Evolutionary conservation across 1,140 invertebrate genomes (phyloP).

Genomic region (Cotesia chilonis): DNA sequence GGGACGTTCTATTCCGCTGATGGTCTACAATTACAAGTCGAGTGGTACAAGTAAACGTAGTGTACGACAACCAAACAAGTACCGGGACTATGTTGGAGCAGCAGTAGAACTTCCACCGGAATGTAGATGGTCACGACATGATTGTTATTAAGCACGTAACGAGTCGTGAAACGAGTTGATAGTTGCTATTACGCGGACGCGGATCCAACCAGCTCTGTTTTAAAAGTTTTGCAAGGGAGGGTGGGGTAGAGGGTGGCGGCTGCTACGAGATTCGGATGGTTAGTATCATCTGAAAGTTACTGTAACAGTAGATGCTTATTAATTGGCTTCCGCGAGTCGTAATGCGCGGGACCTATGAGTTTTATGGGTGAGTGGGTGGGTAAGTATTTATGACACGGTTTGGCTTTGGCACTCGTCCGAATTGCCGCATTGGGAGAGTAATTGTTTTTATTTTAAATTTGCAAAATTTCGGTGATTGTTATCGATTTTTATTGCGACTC

Average conservation of each 20-base stretch:
- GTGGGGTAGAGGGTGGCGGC: no score
- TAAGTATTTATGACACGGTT: not conserved
- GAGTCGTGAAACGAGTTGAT: conserved; percentile 36
- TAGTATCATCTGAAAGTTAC: conserved; percentile 35
- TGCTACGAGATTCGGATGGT: no score
- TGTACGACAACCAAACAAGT: not conserved
- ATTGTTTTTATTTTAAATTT: conserved; percentile 10
- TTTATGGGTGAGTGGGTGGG: not conserved
- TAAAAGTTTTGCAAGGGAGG: conserved; percentile 23
- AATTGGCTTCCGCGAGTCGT: conserved; percentile 29
- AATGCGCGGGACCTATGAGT: no score
- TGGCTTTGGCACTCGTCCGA: conserved; percentile 25
- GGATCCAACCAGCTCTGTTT: conserved; percentile 17
- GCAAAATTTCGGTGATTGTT: no score
- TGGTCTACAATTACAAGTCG: not conserved
- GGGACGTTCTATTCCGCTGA: no score
- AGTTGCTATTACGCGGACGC: conserved; percentile 19
- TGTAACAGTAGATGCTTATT: conserved; percentile 32
- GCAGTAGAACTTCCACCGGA: not conserved
- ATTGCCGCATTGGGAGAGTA: not conserved
- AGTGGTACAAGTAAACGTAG: not conserved
- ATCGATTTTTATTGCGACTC: no score
- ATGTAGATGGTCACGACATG: conserved; percentile 27
- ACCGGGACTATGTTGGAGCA: no score
- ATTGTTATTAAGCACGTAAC: conserved; percentile 41